Base-by-base conservation (phyloP, 1,140 invertebrate species). In the Trichogramma pretiosum region DNA sequence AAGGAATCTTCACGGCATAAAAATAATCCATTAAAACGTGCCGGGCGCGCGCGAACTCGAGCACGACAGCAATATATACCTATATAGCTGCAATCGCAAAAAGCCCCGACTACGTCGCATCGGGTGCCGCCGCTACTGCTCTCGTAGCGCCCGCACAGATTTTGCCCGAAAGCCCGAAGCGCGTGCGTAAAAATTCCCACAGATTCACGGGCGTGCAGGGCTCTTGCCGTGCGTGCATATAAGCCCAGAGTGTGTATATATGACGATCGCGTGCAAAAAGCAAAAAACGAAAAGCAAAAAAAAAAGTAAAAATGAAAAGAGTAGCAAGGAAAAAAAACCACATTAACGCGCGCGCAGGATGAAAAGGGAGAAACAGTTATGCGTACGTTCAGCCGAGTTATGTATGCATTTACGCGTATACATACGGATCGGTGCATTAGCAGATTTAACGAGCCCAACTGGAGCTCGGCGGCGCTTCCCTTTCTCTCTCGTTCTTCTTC, bases 381-480 rank as follows among this genome's bases (percentile, higher is more conserved):
- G 38, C 36, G 19, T 18, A 36, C 34, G 7, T 7, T 18, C 7
- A 7, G 7, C 16, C 14, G 34, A 36, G 34, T 9, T 8, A 36
- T 18, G 7, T 8, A 36, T 36, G 34, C 7, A 36, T 8, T 38
- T 18, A 38, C 14, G 7, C 40, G 19, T 19, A 24, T 38, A n/a
- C n/a, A n/a, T n/a, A n/a, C n/a, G n/a, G n/a, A n/a, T n/a, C 49
- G 53, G 57, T 58, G 59, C 59, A 63, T 63, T 61, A 63, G 59
- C 57, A 61, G 61, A 63, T 61, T 63, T 61, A 63, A 63, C 56
- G 52, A 58, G 50, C 24, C 19, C n/a, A n/a, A n/a, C n/a, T n/a
- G n/a, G n/a, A n/a, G n/a, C n/a, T n/a, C n/a, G n/a, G n/a, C n/a
- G n/a, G n/a, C n/a, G n/a, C n/a, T n/a, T n/a, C n/a, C n/a, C n/a